Base-by-base conservation (phyloP, 2,797 vertebrate genomes). In the Chelonia mydas region DNA sequence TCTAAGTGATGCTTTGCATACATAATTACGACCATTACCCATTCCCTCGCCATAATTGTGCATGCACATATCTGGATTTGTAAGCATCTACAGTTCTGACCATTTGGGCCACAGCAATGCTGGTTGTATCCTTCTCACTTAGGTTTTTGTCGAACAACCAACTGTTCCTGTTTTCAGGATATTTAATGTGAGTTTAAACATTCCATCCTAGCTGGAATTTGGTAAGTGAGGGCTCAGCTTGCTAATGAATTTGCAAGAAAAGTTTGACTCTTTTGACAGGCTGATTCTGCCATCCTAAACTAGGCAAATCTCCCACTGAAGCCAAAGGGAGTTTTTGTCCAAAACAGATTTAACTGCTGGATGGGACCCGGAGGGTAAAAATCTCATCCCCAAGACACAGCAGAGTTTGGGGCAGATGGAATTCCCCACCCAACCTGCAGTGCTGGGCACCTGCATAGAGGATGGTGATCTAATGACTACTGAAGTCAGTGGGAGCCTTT, bases 221-320 rank as follows among this genome's bases (percentile, higher is more conserved):
- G 68, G 90, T 86, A 95, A 92, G 93, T 54, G 50, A 93, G 53
- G 88, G 53, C 65, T 90, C 90, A 91, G 80, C 86, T 88, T 49
- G 55, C 78, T 90, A 91, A 96, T 55, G 91, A 76, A 88, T 74
- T 92, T 88, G 74, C 95, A 96, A 96, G 82, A 51, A 50, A 87
- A 83, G 87, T 87, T 89, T 88, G 91, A 85, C 51, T 81, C 92
- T 90, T 59, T 96, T 90, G 89, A 84, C 84, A 90, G 94, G 86
- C 47, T 33, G 74, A 72, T 83, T 87, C 83, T 45, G 80, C 92
- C 81, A 54, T 91, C 78, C 19, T 91, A 12, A 27, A 37, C 54
- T 50, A 82, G 59, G 72, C 25, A 93, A 90, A 95, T 19, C 72
- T 88, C 82, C 41, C 57, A 15, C 55, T 51, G 88, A 82, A 51